Percentiles rank a stretch among this genome's conserved stretches.
Conservation (phyloP, 2,888 invertebrate genomes). For the Lasioglossum malachurum region DNA sequence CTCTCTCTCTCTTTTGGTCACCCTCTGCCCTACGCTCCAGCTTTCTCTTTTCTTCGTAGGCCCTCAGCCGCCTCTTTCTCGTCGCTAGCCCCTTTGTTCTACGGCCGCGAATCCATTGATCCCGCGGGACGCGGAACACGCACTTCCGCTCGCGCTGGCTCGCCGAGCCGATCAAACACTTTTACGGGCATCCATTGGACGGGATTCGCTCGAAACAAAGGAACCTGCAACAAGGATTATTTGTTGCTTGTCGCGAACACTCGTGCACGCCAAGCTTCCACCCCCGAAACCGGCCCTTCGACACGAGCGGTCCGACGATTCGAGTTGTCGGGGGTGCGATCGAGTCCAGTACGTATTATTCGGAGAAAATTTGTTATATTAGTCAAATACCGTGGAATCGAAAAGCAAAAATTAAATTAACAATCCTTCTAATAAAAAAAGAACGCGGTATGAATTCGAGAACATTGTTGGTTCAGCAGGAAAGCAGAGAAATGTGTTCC, state of each 20-base stretch:
- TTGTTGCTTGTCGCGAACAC: conserved; percentile 48
- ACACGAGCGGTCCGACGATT: background rate
- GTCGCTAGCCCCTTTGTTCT: conserved; percentile 60
- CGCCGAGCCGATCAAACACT: conserved; percentile 48
- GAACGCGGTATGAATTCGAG: background rate
- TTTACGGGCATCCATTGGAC: conserved; percentile 56
- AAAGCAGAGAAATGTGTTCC: background rate
- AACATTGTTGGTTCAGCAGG: background rate
- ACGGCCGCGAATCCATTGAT: conserved; percentile 71
- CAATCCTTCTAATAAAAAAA: no score
- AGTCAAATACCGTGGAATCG: background rate
- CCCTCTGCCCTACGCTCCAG: conserved; percentile 2
- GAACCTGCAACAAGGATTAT: conserved; percentile 49
- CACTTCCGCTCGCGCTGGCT: conserved; percentile 57
- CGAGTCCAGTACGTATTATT: background rate
- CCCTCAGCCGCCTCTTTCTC: conserved; percentile 48
- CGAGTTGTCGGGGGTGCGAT: background rate
- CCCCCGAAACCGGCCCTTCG: background rate
- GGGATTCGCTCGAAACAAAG: conserved; percentile 54
- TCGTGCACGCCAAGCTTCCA: conserved; percentile 8
- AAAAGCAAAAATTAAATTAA: no score
- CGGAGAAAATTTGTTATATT: background rate
- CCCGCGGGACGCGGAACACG: conserved; percentile 68
- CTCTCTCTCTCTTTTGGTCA: conserved; percentile 19
- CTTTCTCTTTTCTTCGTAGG: conserved; percentile 44